A percentile compares a stretch with the other conserved stretches of the same genome.
These are phyloP conservation scores for Leucophora obtusa DNA, from an alignment of 2,888 invertebrate genomes.

Conservation along the genomic window DNA sequence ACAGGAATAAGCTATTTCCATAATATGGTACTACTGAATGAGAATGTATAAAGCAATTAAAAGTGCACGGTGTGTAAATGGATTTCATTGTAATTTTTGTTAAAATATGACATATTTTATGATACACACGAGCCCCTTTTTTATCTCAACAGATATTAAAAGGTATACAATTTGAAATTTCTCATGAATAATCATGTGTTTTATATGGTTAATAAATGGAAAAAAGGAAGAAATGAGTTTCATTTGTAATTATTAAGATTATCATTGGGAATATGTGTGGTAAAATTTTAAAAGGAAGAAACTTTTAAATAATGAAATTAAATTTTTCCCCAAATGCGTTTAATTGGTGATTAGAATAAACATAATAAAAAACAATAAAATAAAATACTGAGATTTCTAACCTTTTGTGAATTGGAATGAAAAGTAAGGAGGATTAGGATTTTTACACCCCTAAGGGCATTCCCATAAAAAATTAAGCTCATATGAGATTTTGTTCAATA, in stretches of 20 bases:
- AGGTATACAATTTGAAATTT: constrained; percentile 51
- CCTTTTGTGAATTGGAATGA: background rate
- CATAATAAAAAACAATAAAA: constrained; percentile 51
- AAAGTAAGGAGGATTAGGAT: background rate
- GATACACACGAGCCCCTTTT: constrained; percentile 58
- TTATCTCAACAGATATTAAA: constrained; percentile 57
- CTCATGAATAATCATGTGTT: constrained; percentile 51
- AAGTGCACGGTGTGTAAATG: constrained; percentile 58
- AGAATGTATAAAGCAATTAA: constrained; percentile 42
- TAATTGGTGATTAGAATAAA: constrained; percentile 52
- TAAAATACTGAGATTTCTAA: constrained; percentile 42
- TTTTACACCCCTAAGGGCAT: constrained; percentile 10
- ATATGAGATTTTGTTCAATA: constrained; percentile 15
- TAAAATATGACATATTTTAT: constrained; percentile 65
- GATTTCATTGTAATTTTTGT: constrained; percentile 59
- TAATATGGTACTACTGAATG: background rate
- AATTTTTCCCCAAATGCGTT: constrained; percentile 58
- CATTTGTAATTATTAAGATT: constrained; percentile 75
- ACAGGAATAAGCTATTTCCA: constrained; percentile 14
- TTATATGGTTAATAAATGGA: background rate
- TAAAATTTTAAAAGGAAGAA: background rate
- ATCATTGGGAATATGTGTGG: constrained; percentile 42
- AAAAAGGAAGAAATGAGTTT: constrained; percentile 71
- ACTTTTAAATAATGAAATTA: constrained; percentile 59
- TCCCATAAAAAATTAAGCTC: constrained; percentile 32